Evolutionary conservation across 2,113 vertebrate genomes (phyloP).

Genomic region (Glareola pratincola): DNA sequence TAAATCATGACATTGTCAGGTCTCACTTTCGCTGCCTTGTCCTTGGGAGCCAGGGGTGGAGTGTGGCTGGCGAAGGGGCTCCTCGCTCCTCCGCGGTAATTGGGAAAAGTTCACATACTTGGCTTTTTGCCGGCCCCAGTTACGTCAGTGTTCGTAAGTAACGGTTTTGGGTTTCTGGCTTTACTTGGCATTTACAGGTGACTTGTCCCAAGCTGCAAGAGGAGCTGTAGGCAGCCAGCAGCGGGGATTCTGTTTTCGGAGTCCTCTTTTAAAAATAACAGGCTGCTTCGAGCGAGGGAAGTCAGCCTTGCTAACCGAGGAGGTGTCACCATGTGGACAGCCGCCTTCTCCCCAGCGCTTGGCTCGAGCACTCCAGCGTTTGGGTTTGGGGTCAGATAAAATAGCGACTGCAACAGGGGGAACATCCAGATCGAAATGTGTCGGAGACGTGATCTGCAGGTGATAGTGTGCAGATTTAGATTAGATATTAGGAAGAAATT

Average conservation of each 20-base stretch:
- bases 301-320: neutral
- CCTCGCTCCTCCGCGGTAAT: neutral
- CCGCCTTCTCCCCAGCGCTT: neutral
- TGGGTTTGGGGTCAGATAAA: neutral
- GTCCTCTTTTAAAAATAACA: neutral
- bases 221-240: neutral
- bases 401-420: fast-evolving
- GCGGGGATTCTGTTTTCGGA: neutral
- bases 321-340: neutral
- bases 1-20: slow-evolving; percentile 19
- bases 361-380: fast-evolving
- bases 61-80: neutral
- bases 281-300: neutral
- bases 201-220: neutral
- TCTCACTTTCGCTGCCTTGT: neutral
- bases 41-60: neutral
- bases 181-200: slow-evolving; percentile 53
- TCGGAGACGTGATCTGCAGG: neutral
- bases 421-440: fast-evolving
- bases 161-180: slow-evolving; percentile 62
- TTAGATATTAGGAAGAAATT: neutral
- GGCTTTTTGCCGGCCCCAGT: slow-evolving; percentile 18
- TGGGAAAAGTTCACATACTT: slow-evolving; percentile 71
- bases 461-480: neutral
- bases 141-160: slow-evolving; percentile 31